phyloP scores from a whole-genome alignment of 37 sponge, comb jelly and placozoan species.

The Geodia barretti region DNA sequence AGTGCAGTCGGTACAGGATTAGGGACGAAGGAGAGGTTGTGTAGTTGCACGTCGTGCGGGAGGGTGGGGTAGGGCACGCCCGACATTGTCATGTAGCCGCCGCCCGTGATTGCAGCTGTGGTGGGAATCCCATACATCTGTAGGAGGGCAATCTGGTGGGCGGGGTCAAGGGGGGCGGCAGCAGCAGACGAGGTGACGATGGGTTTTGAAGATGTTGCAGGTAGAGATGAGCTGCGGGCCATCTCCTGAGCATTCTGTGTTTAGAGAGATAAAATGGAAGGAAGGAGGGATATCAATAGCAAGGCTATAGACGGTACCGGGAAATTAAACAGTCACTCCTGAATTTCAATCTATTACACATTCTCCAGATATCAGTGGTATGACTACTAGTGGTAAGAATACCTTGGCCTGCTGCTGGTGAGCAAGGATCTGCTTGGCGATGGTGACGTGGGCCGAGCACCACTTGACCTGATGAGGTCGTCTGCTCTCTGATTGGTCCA shows the following conservation, averaged over 20 bases:
- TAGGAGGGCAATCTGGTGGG: constrained; percentile 29
- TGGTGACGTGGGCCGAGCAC: constrained; percentile 61
- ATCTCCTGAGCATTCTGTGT: neutral
- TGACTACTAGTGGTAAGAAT: too few relatives aligned
- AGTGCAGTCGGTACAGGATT: neutral
- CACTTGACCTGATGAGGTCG: constrained; percentile 43
- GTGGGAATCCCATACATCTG: constrained; percentile 36
- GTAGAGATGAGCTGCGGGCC: neutral
- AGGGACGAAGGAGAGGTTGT: constrained; percentile 6
- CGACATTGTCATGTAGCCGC: constrained; percentile 35
- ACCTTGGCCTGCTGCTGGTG: constrained; percentile 43
- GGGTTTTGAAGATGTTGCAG: neutral
- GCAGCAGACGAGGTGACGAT: neutral
- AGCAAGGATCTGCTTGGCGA: constrained; percentile 53
- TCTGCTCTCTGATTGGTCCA: neutral
- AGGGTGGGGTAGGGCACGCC: constrained; percentile 39
- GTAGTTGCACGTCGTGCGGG: constrained; percentile 48
- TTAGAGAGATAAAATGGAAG: constrained; percentile 4
- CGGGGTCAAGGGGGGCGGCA: neutral
- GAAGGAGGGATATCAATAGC: neutral
- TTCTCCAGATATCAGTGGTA: too few relatives aligned
- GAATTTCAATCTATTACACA: too few relatives aligned
- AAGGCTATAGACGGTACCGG: neutral
- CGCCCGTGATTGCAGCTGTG: neutral
- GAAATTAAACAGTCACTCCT: too few relatives aligned